Evolutionary conservation across 2,888 invertebrate genomes (phyloP), one percentile per base, ranked within the genome.

Genomic region (Philereme transversata): DNA sequence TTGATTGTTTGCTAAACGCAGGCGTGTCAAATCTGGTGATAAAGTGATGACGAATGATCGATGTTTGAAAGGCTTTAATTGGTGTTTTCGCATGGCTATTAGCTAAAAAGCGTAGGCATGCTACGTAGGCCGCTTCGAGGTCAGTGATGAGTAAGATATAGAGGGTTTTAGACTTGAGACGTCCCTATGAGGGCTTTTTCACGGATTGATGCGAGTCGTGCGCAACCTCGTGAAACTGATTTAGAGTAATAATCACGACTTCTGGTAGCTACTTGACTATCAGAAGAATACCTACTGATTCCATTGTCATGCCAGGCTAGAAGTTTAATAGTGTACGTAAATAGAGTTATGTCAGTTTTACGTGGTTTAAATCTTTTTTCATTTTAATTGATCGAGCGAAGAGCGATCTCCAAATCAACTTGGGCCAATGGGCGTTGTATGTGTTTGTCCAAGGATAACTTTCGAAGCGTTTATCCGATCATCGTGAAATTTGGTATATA

Each of bases 1-100:
- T 70, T 81, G 73, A 84, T 87, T 87, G 85, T 88, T 85, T 79
- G 81, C 77, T 68, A 76, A 81, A 76, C 67, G 68, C 69, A 57
- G 62, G 58, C 66, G 62, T 64, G n/a, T 38, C 51, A 44, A 60
- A 53, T 58, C 45, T 38, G 6, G 49, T 45, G 51, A 54, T 53
- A 49, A 57, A 61, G 53, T 62, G 59, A 64, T 64, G 57, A 66
- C 60, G 71, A 66, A 69, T 68, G 69, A 67, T 67, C 58, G 64
- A 69, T 69, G 75, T 77, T 70, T 71, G 67, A 63, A 73, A 72
- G 67, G 67, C 61, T 74, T 70, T 84, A 79, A 83, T 82, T 80
- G 76, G 70, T 71, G 62, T 74, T 70, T 73, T 74, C 68, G 67
- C 69, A 69, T 70, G 69, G 67, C 67, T 71, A 74, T 74, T 71